Conservation (phyloP, 2,797 vertebrate species). For the Parotocinclus haroldoi region DNA sequence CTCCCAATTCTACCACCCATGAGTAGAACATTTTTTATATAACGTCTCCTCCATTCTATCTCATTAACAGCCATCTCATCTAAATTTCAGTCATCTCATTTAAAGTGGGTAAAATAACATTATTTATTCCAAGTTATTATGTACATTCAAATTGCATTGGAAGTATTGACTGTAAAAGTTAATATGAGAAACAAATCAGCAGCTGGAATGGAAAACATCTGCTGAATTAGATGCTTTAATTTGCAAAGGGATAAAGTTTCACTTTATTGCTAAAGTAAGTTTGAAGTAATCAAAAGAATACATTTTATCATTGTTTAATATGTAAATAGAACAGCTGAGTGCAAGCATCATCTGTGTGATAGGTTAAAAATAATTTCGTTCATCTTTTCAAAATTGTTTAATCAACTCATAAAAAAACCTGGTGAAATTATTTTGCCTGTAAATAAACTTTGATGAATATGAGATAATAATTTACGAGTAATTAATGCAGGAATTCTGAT, state of each 20-base stretch:
- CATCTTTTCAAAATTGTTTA: too few relatives aligned
- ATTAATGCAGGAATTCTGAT: too few relatives aligned
- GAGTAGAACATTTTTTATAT: too few relatives aligned
- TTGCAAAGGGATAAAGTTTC: constrained; percentile 13
- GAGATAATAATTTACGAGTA: too few relatives aligned
- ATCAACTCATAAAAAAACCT: too few relatives aligned
- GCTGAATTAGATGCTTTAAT: constrained; percentile 38
- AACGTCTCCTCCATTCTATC: neutral
- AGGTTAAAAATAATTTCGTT: neutral
- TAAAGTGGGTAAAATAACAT: constrained; percentile 22
- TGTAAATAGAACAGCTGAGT: neutral
- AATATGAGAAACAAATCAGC: constrained; percentile 51
- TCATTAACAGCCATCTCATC: constrained; percentile 9
- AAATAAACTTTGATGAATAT: too few relatives aligned
- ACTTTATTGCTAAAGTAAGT: constrained; percentile 36
- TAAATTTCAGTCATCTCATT: constrained; percentile 14
- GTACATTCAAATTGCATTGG: constrained; percentile 36
- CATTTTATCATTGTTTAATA: constrained; percentile 32
- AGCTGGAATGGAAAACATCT: constrained; percentile 11
- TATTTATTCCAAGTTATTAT: constrained; percentile 24
- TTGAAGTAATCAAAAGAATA: constrained; percentile 32
- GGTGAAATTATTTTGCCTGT: too few relatives aligned
- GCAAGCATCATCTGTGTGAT: neutral
- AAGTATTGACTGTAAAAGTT: constrained; percentile 47
- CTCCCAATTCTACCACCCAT: too few relatives aligned